Percentiles rank a stretch among this genome's conserved stretches.
These are phyloP conservation scores for Chinchilla lanigera DNA, from an alignment of 2,113 vertebrate species.

Conservation along the genomic window DNA sequence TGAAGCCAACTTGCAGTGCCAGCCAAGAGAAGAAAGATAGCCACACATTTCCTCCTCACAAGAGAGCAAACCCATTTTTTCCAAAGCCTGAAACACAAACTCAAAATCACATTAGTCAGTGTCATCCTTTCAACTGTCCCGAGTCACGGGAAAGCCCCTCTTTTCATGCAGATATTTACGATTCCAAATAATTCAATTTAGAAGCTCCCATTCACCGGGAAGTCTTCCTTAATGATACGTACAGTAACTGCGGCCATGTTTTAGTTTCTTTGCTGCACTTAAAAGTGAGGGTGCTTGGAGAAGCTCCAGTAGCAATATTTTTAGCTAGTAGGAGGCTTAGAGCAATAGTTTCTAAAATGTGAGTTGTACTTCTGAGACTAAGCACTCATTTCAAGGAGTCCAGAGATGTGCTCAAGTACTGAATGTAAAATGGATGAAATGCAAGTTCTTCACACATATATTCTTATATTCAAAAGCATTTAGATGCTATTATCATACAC, in stretches of 20 bases:
- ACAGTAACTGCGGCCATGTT: not conserved
- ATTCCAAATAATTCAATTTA: not conserved
- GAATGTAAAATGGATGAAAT: not conserved
- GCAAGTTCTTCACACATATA: not conserved
- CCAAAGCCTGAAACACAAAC: slow-evolving; percentile 65
- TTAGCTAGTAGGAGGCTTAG: not conserved
- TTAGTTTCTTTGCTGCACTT: not conserved
- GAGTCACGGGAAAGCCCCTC: not conserved
- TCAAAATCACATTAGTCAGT: accelerated
- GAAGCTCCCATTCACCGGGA: not conserved
- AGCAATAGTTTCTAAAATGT: not conserved
- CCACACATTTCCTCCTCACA: slow-evolving; percentile 67
- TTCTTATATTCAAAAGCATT: not conserved
- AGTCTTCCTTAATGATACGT: not conserved
- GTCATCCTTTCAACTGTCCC: not conserved
- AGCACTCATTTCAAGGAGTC: not conserved
- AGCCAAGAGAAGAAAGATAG: slow-evolving; percentile 80
- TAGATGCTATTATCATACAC: not conserved
- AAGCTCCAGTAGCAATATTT: not conserved
- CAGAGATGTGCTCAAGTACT: not conserved
- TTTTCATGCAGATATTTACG: not conserved
- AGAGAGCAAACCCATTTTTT: slow-evolving; percentile 62
- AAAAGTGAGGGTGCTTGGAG: not conserved
- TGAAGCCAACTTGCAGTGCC: slow-evolving; percentile 79
- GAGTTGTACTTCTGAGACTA: not conserved